Base-by-base conservation (phyloP, 2,797 vertebrate genomes). In the Pangasius djambal region DNA sequence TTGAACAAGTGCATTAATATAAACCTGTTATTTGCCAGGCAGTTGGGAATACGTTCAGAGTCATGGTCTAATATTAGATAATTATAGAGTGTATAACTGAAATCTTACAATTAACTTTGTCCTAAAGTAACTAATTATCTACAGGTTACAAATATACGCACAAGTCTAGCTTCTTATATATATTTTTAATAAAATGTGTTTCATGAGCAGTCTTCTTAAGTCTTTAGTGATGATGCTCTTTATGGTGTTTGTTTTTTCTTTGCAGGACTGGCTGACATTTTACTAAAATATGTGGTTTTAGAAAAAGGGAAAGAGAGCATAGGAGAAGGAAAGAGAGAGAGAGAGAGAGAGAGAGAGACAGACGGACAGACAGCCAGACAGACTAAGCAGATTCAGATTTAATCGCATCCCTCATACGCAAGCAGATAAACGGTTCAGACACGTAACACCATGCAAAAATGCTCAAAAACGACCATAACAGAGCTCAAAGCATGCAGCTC, bases 201-300 rank as follows among this genome's bases (percentile, higher is more conserved):
- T n/a, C 59, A 15, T 65, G 52, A 55, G n/a, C 6, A 25, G 52
- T 75, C 70, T 63, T 34, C 5, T 77, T 40, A 40, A 7, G 10
- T 74, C n/a, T 31, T n/a, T 74, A 34, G 69, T 6, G 9, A 40
- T 74, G 25, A 52, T 6, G 87, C 88, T 91, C 83, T 87, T 50
- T 74, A 86, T 77, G 75, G 57, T 67, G 12, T n/a, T 31, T 37
- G 37, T 79, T 50, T 69, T 86, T 88, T 72, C 69, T n/a, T 88
- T 15, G 22, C 77, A 74, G 28, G 48, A 37, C 52, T 52, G 55
- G 55, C 55, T 91, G 83, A 90, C 82, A 91, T 86, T 87, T 91
- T 75, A 87, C 86, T 12, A 1, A 91, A 83, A 55, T 55, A 7
- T 34, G 31, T 57, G 48, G 28, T 72, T 37, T 85, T 22, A 55